Conservation (phyloP, 2,888 invertebrate genomes). For the Lasius fuliginosus region DNA sequence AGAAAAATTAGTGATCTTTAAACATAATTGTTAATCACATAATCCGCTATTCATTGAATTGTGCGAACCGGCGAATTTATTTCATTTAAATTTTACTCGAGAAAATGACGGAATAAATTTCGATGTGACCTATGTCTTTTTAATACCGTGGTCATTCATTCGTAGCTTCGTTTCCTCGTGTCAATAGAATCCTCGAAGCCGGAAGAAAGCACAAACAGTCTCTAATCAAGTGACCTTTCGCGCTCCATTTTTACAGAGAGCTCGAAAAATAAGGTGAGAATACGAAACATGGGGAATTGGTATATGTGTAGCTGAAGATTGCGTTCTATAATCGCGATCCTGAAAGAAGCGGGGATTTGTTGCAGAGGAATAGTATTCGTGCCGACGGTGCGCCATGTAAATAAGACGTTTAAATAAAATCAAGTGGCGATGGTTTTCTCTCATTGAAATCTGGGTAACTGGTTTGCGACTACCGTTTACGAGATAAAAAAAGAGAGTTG, state of each 20-base stretch:
- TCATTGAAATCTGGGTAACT: conserved; percentile 40
- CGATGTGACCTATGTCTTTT: conserved; percentile 10
- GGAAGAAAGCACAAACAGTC: conserved; percentile 75
- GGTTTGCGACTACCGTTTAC: conserved; percentile 8
- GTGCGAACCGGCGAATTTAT: neutral
- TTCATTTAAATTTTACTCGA: conserved; percentile 5
- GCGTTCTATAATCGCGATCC: neutral
- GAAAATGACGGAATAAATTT: conserved; percentile 23
- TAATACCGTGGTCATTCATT: conserved; percentile 8
- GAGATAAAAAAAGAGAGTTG: neutral
- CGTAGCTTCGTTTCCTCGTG: conserved; percentile 25
- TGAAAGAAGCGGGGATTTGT: conserved; percentile 7
- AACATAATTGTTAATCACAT: neutral
- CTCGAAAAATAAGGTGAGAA: conserved; percentile 13
- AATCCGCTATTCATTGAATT: neutral
- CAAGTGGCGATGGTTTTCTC: conserved; percentile 42
- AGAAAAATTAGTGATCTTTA: neutral
- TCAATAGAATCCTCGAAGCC: conserved; percentile 59
- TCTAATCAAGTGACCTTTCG: conserved; percentile 77
- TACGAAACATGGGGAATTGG: neutral
- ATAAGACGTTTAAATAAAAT: conserved; percentile 74
- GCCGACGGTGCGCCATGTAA: conserved; percentile 59
- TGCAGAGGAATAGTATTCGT: neutral
- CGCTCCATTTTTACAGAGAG: conserved; percentile 67
- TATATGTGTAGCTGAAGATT: neutral